phyloP scores from a whole-genome alignment of 2,797 vertebrate species.

The Clarias laeviceps region DNA sequence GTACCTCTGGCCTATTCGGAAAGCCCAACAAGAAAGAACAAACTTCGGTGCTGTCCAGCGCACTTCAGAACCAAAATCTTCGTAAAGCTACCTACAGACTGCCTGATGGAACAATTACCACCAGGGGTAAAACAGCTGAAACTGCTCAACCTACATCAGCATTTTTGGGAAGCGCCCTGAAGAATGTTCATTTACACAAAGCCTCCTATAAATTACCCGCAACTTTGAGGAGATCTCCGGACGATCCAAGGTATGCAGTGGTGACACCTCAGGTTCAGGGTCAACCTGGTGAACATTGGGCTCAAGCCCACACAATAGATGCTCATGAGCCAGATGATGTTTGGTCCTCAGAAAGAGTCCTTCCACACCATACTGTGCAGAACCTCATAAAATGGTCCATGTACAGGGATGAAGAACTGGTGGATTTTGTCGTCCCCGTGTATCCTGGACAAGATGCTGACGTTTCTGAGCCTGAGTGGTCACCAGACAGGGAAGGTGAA shows the following conservation, averaged over 20 bases:
- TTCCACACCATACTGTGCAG: slow-evolving; percentile 74
- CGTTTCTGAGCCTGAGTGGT: slow-evolving; percentile 70
- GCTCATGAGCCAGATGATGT: slow-evolving; percentile 71
- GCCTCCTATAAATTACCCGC: slow-evolving; percentile 72
- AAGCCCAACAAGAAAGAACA: slow-evolving; percentile 53
- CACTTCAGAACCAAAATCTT: slow-evolving; percentile 60
- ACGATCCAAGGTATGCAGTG: slow-evolving; percentile 82
- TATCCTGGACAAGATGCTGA: slow-evolving; percentile 58
- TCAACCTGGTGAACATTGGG: slow-evolving; percentile 78
- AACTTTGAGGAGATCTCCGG: slow-evolving; percentile 59
- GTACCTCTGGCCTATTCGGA: slow-evolving; percentile 51
- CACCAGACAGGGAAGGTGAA: slow-evolving; percentile 77
- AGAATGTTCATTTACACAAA: slow-evolving; percentile 69
- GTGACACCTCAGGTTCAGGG: slow-evolving; percentile 87
- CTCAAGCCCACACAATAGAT: slow-evolving; percentile 68
- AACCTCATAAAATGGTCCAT: slow-evolving; percentile 77
- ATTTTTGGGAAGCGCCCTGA: slow-evolving; percentile 61
- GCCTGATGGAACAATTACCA: slow-evolving; percentile 56
- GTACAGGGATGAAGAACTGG: slow-evolving; percentile 72
- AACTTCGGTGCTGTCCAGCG: slow-evolving; percentile 53
- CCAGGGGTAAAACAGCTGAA: slow-evolving; percentile 44
- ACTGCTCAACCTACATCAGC: slow-evolving; percentile 50
- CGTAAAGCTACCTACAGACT: slow-evolving; percentile 58
- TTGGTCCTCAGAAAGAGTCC: slow-evolving; percentile 77
- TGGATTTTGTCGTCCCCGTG: slow-evolving; percentile 70